phyloP scores from a whole-genome alignment of 2,888 invertebrate genomes.

The Pristionchus fissidentatus region DNA sequence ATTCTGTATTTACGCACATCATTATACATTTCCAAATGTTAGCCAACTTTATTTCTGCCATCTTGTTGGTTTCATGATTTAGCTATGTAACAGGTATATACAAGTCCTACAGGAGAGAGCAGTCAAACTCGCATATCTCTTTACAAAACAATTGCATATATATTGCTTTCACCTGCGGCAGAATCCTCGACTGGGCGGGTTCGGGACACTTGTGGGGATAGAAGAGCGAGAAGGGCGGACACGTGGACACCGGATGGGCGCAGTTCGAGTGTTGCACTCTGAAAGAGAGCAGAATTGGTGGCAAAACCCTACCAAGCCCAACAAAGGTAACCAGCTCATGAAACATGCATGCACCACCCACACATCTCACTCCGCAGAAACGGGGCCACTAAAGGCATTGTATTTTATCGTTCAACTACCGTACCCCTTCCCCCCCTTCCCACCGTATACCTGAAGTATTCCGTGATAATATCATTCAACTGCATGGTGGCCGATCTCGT shows the following conservation, averaged over 20 bases:
- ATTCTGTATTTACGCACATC: constrained; percentile 18
- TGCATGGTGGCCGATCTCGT: constrained; percentile 77
- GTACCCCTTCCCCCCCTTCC: background rate
- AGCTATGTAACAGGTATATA: too few relatives aligned
- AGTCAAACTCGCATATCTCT: too few relatives aligned
- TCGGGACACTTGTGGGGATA: constrained; percentile 96
- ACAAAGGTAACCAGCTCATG: background rate
- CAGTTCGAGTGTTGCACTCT: constrained; percentile 97
- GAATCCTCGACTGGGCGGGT: constrained; percentile 81
- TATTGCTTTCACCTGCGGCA: constrained; percentile 79
- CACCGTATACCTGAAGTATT: constrained; percentile 83
- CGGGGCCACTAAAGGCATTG: background rate
- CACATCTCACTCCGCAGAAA: too few relatives aligned
- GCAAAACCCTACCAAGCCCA: too few relatives aligned
- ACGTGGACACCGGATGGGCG: constrained; percentile 96
- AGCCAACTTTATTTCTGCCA: too few relatives aligned
- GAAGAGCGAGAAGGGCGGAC: constrained; percentile 94
- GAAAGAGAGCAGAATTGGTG: background rate
- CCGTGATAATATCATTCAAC: constrained; percentile 92
- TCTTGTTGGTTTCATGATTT: too few relatives aligned
- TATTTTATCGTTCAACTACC: background rate
- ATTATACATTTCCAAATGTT: too few relatives aligned
- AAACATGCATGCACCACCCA: background rate
- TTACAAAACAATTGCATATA: too few relatives aligned
- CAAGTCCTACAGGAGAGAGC: too few relatives aligned